Conservation (phyloP, 2,797 vertebrate genomes). For the Nothura maculosa region DNA sequence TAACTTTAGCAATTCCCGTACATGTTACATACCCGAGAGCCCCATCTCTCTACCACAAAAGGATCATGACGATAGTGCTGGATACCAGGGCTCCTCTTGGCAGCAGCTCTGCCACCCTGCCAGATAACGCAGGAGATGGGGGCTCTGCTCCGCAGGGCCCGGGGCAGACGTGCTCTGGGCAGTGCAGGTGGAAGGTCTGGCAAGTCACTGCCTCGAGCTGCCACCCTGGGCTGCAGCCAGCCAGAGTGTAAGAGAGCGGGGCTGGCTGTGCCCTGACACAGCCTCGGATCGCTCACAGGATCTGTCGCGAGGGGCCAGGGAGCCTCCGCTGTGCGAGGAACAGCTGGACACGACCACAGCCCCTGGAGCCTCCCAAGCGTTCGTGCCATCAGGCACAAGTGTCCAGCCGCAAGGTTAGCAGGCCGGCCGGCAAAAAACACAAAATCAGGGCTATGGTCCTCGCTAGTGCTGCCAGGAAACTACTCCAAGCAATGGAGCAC, state of each 20-base stretch:
- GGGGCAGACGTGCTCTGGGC: constrained; percentile 57
- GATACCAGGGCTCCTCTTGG: not conserved
- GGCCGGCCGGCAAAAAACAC: not conserved
- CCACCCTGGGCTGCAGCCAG: not conserved
- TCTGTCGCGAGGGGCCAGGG: not conserved
- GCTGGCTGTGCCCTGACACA: constrained; percentile 5
- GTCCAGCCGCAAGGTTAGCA: not conserved
- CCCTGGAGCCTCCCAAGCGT: not conserved
- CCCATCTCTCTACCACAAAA: not conserved
- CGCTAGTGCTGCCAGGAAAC: not conserved
- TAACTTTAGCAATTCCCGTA: not conserved
- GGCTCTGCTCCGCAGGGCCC: constrained; percentile 34
- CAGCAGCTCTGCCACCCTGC: not conserved
- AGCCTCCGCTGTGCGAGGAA: not conserved
- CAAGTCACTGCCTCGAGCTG: constrained; percentile 48
- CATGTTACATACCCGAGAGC: not conserved
- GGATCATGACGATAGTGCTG: not conserved
- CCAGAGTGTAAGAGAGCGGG: constrained; percentile 28
- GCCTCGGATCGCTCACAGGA: not conserved
- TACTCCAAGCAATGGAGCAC: not conserved
- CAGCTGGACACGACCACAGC: not conserved
- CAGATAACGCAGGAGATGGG: constrained; percentile 8
- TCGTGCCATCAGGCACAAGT: not conserved
- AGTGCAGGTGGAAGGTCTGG: constrained; percentile 18
- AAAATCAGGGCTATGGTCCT: not conserved